A percentile compares a stretch with the other conserved stretches of the same genome.
phyloP scores from a whole-genome alignment of 2,113 vertebrate genomes.

The Tachycineta bicolor region DNA sequence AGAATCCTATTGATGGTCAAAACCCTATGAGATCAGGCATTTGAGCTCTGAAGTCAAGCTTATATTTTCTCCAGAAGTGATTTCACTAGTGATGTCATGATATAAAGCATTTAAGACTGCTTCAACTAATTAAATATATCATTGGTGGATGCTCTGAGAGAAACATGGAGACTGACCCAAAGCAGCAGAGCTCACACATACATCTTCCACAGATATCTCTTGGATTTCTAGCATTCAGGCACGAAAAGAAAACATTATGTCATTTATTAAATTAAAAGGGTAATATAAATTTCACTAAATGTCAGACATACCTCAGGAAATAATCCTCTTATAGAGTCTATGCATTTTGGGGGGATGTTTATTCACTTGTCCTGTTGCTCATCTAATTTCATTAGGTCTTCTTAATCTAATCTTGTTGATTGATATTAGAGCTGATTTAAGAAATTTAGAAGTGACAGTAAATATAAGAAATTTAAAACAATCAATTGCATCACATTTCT shows the following conservation, averaged over 20 bases:
- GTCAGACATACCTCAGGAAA: slow-evolving; percentile 20
- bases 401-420: neutral
- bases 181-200: neutral
- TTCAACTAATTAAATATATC: neutral
- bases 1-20: neutral
- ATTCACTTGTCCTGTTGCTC: neutral
- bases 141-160: neutral
- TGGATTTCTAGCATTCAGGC: neutral
- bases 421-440: neutral
- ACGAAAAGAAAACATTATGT: neutral
- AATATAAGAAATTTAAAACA: neutral
- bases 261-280: slow-evolving; percentile 23
- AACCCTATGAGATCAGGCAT: neutral
- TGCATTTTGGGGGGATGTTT: neutral
- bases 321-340: neutral
- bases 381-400: slow-evolving; percentile 1
- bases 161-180: neutral
- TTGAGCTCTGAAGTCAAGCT: neutral
- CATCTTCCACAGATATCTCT: neutral
- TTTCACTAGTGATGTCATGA: slow-evolving; percentile 18
- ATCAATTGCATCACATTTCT: neutral
- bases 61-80: slow-evolving; percentile 17
- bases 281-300: slow-evolving; percentile 32
- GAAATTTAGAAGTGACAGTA: neutral
- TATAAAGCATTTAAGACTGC: neutral